Percentiles rank a stretch among this genome's conserved stretches.
phyloP scores from a whole-genome alignment of 2,113 vertebrate genomes.

The Calidris pygmaea region DNA sequence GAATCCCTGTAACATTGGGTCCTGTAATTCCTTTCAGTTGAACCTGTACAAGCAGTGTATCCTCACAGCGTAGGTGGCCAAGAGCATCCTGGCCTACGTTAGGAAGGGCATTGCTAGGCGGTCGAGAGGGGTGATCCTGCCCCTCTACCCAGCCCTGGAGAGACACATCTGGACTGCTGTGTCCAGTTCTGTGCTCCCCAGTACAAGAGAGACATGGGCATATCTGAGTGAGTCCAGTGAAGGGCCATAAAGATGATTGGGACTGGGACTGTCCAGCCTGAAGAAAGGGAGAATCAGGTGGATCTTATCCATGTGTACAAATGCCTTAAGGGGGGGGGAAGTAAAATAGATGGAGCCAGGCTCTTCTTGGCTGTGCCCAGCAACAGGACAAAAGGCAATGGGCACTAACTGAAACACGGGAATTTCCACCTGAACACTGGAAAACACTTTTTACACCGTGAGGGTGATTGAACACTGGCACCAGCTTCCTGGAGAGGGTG shows the following conservation, averaged over 20 bases:
- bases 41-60: background rate
- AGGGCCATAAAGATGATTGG: background rate
- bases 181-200: background rate
- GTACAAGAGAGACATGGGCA: background rate
- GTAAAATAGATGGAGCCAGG: background rate
- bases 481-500: background rate
- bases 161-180: background rate
- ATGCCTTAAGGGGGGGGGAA: background rate
- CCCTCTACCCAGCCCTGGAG: background rate
- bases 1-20: background rate
- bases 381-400: background rate
- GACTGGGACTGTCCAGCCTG: background rate
- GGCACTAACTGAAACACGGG: background rate
- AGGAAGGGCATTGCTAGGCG: background rate
- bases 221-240: background rate
- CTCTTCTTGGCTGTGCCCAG: background rate
- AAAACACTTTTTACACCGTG: background rate
- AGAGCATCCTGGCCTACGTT: background rate
- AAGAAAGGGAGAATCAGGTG: accelerated
- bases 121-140: accelerated
- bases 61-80: background rate
- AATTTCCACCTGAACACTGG: background rate
- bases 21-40: background rate
- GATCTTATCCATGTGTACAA: accelerated
- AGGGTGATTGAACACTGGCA: background rate